phyloP scores from a whole-genome alignment of 2,888 invertebrate genomes.

The Andrena bicolor region DNA sequence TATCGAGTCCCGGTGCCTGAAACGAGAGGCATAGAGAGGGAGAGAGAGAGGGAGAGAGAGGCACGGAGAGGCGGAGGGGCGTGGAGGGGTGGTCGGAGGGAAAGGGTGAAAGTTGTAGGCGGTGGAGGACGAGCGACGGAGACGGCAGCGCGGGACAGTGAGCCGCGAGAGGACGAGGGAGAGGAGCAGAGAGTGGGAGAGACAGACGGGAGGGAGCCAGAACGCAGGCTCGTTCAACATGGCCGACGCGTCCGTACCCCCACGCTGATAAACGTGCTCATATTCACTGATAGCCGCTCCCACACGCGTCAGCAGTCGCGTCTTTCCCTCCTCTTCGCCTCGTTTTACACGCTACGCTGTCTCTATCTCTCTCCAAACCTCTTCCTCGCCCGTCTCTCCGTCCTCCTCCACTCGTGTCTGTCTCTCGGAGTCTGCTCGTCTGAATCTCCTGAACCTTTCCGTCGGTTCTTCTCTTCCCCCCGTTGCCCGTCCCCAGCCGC shows the following conservation, averaged over 20 bases:
- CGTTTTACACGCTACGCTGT: constrained; percentile 28
- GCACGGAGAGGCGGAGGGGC: neutral
- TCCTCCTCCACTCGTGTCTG: neutral
- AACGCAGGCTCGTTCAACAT: constrained; percentile 67
- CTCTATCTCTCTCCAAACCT: constrained; percentile 62
- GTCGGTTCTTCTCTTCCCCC: neutral
- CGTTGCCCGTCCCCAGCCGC: neutral
- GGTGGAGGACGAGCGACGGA: constrained; percentile 11
- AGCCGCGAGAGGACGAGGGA: neutral
- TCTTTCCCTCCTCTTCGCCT: constrained; percentile 51
- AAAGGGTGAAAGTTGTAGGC: constrained; percentile 7
- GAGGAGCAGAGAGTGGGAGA: constrained; percentile 27
- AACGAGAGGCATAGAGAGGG: neutral
- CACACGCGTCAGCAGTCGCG: constrained; percentile 56
- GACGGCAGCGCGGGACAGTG: constrained; percentile 8
- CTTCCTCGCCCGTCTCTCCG: neutral
- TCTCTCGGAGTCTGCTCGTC: neutral
- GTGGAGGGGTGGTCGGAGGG: constrained; percentile 14
- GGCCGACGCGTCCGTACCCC: constrained; percentile 72
- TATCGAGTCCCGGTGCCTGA: neutral
- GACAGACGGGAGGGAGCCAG: constrained; percentile 29
- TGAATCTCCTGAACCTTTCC: constrained; percentile 19
- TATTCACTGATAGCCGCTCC: constrained; percentile 67
- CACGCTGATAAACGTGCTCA: constrained; percentile 64
- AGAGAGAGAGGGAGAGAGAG: neutral